Evolutionary conservation across 2,888 invertebrate species (phyloP).

Genomic region (Sipha maydis): DNA sequence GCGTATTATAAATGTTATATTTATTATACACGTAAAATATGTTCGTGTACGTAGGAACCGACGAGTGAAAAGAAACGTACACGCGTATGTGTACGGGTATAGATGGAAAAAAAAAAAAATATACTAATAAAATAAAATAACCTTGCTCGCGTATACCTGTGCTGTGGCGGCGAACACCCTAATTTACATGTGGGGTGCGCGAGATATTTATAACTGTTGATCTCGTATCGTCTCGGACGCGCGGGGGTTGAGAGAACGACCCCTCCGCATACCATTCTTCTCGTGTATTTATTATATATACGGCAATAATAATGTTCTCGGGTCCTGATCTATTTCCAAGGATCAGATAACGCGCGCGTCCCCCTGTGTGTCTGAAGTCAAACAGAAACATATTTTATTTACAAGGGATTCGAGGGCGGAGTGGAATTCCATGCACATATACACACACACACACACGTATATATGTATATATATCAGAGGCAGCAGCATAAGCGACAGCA

Average conservation of each 20-base stretch:
- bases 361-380: constrained; percentile 56
- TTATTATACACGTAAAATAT: not conserved
- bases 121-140: constrained; percentile 31
- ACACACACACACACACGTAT: not conserved
- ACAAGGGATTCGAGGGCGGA: constrained; percentile 62
- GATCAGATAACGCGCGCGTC: constrained; percentile 60
- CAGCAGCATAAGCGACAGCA: not conserved
- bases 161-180: constrained; percentile 25
- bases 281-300: not conserved
- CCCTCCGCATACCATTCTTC: constrained; percentile 27
- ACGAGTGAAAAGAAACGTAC: constrained; percentile 6
- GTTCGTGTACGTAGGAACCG: not conserved
- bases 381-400: constrained; percentile 59
- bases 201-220: constrained; percentile 58
- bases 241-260: constrained; percentile 43
- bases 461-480: not conserved
- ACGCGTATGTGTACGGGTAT: not conserved
- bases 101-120: not conserved
- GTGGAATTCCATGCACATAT: constrained; percentile 33
- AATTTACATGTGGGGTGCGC: constrained; percentile 53
- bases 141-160: constrained; percentile 29
- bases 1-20: not conserved
- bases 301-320: constrained; percentile 31
- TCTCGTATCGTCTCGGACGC: constrained; percentile 48
- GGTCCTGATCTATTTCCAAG: constrained; percentile 59